Conservation (phyloP, 2,797 vertebrate species). For the Danio albolineatus region DNA sequence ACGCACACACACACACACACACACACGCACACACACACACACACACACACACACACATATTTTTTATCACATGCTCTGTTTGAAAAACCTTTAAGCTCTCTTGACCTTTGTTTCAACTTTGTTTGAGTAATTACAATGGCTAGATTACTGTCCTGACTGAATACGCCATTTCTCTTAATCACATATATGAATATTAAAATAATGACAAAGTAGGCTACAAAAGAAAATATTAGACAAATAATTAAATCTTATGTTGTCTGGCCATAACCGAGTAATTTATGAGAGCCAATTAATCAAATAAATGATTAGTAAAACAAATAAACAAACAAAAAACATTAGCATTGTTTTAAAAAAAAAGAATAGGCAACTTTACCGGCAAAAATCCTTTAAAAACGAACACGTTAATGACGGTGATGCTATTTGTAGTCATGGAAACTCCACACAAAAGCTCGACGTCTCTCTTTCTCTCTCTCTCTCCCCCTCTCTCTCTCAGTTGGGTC, state of each 20-base stretch:
- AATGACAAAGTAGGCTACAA: too few relatives aligned
- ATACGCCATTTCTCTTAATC: too few relatives aligned
- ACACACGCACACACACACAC: too few relatives aligned
- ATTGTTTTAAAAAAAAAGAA: not conserved
- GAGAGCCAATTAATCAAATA: not conserved
- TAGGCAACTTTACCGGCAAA: not conserved
- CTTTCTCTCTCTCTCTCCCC: constrained; percentile 43
- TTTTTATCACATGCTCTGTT: not conserved
- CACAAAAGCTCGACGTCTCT: constrained; percentile 62
- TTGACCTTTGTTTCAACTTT: not conserved
- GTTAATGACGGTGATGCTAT: constrained; percentile 70
- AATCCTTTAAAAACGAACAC: not conserved
- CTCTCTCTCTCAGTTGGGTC: constrained; percentile 45
- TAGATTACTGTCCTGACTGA: too few relatives aligned
- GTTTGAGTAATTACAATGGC: too few relatives aligned
- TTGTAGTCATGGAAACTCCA: constrained; percentile 78
- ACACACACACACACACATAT: not conserved
- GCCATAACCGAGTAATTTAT: too few relatives aligned
- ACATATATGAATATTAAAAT: too few relatives aligned
- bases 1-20: too few relatives aligned
- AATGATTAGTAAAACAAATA: not conserved
- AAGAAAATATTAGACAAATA: too few relatives aligned
- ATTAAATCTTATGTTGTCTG: too few relatives aligned
- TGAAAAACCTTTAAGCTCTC: not conserved
- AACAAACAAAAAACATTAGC: too few relatives aligned